Base-by-base conservation (phyloP, 2,797 vertebrate genomes). In the Sebastiscus tertius region DNA sequence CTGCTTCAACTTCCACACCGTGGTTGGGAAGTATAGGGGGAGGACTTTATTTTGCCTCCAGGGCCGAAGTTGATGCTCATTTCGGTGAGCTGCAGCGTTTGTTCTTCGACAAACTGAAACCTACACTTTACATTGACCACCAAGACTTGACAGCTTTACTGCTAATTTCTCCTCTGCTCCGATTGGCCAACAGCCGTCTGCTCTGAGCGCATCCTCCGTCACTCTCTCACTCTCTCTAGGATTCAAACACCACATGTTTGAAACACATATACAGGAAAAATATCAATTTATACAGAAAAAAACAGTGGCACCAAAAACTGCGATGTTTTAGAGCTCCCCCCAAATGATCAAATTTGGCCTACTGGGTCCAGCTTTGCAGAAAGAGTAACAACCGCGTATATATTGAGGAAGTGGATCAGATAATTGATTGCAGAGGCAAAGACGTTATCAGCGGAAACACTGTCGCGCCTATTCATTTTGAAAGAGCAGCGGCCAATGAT, bases 401-500 rank as follows among this genome's bases (percentile, higher is more conserved):
- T 56, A 56, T 58, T 26, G 56, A 29, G 56, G 56, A 29, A 5
- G 56, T 59, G 56, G 14, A 59, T 59, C 26, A 59, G 39, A 42
- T 42, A 16, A 0, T 42, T 0, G 39, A 42, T 42, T 1, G 6
- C 0, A 42, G 0, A 42, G 39, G 39, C 39, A 42, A 16, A 42
- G 39, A 42, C 39, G 14, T 16, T 42, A 16, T 5, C 34, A 34
- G 34, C 3, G 5, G 10, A 34, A 34, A 34, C 34, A 11, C 34
- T 34, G 33, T 1, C 33, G 10, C 10, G 0, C 12, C 39, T 14
- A 42, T 42, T 42, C 0, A 42, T 42, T 42, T 16, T 42, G 39
- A 42, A 42, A 36, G 0, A 42, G 39, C 39, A 42, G 14, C 39
- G 39, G 0, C 39, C 39, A 42, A 0, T 42, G 39, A 42, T 42